Base-by-base conservation (phyloP, 2,888 invertebrate species). In the Acleris cristana region DNA sequence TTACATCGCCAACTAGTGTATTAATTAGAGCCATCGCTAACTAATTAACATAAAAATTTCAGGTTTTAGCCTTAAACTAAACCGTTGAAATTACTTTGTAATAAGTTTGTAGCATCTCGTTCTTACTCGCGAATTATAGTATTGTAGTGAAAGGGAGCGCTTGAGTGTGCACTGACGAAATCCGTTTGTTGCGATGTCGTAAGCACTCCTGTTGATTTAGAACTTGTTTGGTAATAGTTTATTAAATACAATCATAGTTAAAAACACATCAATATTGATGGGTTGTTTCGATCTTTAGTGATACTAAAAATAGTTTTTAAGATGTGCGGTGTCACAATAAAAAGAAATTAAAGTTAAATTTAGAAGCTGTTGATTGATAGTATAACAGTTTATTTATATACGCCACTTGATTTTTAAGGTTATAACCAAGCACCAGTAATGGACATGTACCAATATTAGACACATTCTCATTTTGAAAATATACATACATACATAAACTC, bases 1-100 rank as follows among this genome's bases (percentile, higher is more conserved):
- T 79, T 76, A 79, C 85, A 86, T 83, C 78, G 78, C 79, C 79
- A 80, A 91, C 89, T 91, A 89, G 78, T 78, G 76, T 77, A 81
- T 78, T 85, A 92, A 90, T 90, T 89, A 89, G 84, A 87, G 85
- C 85, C 82, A 86, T 87, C 87, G 90, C 89, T 87, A 87, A 84
- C 77, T 86, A 82, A 92, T 92, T 92, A 89, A 80, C 90, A 92
- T 92, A 90, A 88, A 83, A 86, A 90, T 89, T 91, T 91, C 91
- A 90, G 90, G 88, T 90, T 87, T 85, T 89, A 87, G 81, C 89
- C 87, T 90, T 85, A 86, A 74, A 84, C 82, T 79, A 80, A 86
- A 82, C 83, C 82, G 85, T 85, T 87, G 82, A 83, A 84, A 86
- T 85, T 83, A 83, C 85, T 85, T 80, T 84, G 84, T 84, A 82